Conservation (phyloP, 2,797 vertebrate species). For the Synanceia verrucosa region DNA sequence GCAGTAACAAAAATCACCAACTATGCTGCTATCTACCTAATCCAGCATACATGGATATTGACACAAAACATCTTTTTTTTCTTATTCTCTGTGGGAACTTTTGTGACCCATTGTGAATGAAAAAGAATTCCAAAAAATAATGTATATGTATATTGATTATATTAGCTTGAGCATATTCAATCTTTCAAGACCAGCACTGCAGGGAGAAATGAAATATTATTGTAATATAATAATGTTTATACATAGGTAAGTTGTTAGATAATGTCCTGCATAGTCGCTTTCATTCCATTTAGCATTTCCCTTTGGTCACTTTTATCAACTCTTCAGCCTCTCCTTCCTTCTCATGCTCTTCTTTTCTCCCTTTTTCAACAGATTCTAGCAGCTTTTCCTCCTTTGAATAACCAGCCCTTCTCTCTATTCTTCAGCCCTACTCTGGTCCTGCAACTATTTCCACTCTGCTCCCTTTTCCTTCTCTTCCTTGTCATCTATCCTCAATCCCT, state of each 20-base stretch:
- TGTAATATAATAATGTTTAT: no score
- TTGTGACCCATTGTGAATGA: neutral
- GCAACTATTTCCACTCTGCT: neutral
- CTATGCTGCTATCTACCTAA: neutral
- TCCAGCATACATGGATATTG: neutral
- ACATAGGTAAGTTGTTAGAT: neutral
- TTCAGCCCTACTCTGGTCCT: neutral
- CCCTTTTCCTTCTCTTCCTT: neutral
- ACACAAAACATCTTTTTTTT: no score
- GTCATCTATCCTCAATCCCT: neutral
- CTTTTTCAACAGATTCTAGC: neutral
- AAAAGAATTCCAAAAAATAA: no score
- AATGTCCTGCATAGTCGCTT: neutral
- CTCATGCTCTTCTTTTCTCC: neutral
- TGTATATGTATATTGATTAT: no score
- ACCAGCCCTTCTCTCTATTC: neutral
- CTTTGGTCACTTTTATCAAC: neutral
- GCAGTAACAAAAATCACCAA: neutral
- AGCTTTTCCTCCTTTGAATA: neutral
- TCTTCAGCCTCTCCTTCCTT: neutral
- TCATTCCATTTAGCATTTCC: neutral
- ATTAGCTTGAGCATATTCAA: neutral
- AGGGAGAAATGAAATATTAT: no score
- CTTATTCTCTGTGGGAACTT: neutral
- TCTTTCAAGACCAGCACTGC: neutral